Conservation (phyloP, 2,888 invertebrate species). For the Eustalomyia histrio region DNA sequence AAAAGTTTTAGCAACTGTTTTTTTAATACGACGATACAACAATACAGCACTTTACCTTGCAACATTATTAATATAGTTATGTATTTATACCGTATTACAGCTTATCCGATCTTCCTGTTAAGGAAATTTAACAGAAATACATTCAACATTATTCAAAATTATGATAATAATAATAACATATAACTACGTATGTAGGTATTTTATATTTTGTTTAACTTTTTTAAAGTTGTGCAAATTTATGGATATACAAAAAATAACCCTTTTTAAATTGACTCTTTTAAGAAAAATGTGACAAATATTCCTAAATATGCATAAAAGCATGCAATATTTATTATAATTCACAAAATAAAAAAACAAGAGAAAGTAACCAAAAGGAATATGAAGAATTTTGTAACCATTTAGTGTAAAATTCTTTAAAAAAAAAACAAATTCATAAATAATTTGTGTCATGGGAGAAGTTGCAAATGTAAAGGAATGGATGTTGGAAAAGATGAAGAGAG, state of each 20-base stretch:
- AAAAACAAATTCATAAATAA: slow-evolving; percentile 40
- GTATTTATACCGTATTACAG: no score
- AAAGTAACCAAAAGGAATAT: no score
- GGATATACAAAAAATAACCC: slow-evolving; percentile 13
- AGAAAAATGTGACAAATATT: slow-evolving; percentile 32
- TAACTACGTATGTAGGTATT: no score
- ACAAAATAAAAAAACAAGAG: background rate
- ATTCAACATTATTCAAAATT: no score
- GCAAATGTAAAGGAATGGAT: background rate
- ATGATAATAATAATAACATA: slow-evolving; percentile 1
- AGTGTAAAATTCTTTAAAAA: slow-evolving; percentile 1
- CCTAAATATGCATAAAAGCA: slow-evolving; percentile 38
- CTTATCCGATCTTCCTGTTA: no score
- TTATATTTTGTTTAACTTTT: no score
- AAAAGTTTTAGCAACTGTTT: no score
- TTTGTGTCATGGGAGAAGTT: slow-evolving; percentile 27
- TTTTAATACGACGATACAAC: no score
- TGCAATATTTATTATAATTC: slow-evolving; percentile 33
- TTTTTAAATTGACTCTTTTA: background rate
- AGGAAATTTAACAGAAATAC: no score
- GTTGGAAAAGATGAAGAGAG: background rate
- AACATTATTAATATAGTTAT: no score
- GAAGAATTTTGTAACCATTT: background rate
- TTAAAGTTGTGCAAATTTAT: slow-evolving; percentile 2
- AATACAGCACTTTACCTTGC: no score